These are phyloP conservation scores for Mirza zaza DNA, from an alignment of 2,113 vertebrate genomes.

Conservation along the genomic window DNA sequence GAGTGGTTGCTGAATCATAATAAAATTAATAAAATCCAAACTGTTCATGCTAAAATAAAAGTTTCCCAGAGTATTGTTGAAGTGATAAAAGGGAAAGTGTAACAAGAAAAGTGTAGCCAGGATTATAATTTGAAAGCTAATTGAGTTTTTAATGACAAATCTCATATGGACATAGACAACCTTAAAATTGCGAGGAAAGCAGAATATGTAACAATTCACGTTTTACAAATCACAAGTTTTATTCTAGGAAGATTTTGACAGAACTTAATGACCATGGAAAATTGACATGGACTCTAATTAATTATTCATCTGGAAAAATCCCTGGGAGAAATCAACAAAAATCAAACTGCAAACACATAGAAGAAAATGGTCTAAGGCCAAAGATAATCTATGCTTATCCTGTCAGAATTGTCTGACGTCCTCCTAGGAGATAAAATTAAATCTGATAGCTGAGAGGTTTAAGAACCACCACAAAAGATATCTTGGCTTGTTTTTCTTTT, in stretches of 20 bases:
- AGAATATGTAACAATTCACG: not conserved
- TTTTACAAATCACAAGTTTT: slow-evolving; percentile 44
- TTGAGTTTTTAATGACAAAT: slow-evolving; percentile 29
- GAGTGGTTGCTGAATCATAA: not conserved
- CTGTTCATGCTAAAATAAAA: not conserved
- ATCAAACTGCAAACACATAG: slow-evolving; percentile 59
- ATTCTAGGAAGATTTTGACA: slow-evolving; percentile 47
- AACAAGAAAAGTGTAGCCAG: not conserved
- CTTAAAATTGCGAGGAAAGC: slow-evolving; percentile 37
- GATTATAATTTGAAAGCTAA: slow-evolving; percentile 19
- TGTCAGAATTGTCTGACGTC: slow-evolving; percentile 36
- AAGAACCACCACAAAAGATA: not conserved
- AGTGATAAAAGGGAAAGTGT: not conserved
- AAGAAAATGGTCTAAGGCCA: slow-evolving; percentile 47
- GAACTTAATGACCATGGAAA: slow-evolving; percentile 41
- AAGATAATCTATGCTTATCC: not conserved
- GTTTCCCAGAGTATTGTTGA: not conserved
- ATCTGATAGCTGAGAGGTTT: not conserved
- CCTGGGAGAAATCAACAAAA: slow-evolving; percentile 78
- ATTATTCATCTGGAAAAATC: slow-evolving; percentile 75
- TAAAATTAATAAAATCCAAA: slow-evolving; percentile 24
- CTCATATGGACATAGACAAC: not conserved
- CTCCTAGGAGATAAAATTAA: not conserved
- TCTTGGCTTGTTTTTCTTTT: not conserved
- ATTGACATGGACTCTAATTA: slow-evolving; percentile 68